These are phyloP conservation scores for Mycalesis mineus DNA, from an alignment of 2,888 invertebrate genomes.

Conservation along the genomic window DNA sequence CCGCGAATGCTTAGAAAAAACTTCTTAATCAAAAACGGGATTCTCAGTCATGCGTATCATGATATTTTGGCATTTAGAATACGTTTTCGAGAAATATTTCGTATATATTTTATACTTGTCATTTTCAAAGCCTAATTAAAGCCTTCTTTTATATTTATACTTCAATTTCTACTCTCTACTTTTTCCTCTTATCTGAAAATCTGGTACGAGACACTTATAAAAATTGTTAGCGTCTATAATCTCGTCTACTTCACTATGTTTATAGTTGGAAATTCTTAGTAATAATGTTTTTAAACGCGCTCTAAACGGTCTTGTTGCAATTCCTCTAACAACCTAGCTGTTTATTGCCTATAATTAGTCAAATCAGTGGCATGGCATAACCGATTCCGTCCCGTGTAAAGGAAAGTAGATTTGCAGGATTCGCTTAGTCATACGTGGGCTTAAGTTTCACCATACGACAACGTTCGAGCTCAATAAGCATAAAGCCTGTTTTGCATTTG, in stretches of 20 bases:
- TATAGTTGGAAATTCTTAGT: conserved; percentile 2
- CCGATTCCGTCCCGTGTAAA: conserved; percentile 16
- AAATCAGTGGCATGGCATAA: conserved; percentile 16
- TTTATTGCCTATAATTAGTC: conserved; percentile 22
- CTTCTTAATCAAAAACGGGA: no score
- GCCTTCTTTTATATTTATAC: neutral
- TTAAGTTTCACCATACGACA: conserved; percentile 28
- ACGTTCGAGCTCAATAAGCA: conserved; percentile 16
- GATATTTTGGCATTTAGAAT: no score
- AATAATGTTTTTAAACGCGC: conserved; percentile 5
- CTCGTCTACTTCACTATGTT: neutral
- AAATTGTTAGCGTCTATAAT: neutral
- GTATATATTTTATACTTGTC: neutral
- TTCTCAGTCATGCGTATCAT: no score
- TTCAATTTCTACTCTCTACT: neutral
- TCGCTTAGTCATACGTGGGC: conserved; percentile 27
- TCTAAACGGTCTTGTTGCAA: neutral
- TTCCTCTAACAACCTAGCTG: conserved; percentile 3
- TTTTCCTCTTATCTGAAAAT: neutral
- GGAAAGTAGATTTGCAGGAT: conserved; percentile 32
- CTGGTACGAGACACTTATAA: neutral
- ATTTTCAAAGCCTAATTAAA: neutral
- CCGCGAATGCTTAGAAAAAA: neutral
- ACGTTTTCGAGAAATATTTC: no score
- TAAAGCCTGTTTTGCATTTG: conserved; percentile 27